Evolutionary conservation across 2,113 vertebrate genomes (phyloP), one percentile per base, ranked within the genome.

Genomic region (Cairina moschata): DNA sequence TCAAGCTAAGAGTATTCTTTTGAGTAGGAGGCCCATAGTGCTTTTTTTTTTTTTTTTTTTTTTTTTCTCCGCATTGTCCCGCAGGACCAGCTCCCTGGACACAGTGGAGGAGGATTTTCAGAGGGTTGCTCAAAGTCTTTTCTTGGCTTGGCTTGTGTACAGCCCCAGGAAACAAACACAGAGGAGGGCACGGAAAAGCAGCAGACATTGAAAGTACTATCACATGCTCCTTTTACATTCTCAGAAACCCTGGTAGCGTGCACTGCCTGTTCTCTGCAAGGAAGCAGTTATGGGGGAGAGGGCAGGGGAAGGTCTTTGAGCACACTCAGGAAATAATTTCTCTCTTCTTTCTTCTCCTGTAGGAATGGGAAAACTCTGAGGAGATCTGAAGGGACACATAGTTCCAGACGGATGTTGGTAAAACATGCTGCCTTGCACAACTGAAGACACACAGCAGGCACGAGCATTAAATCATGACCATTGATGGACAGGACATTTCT

Each of bases 21-120:
- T 23, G 80, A 69, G 50, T 60, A 88, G 81, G 58, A 91, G 94
- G 60, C n/a, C 18, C 69, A 87, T 59, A 52, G 69, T 59, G 77
- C 17, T 91, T 95, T 91, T 88, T 89, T 36, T 80, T 92, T 71
- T 36, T 36, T 36, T 36, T 36, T 36, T 36, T 91, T 95, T 91
- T 88, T 89, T 36, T 80, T 93, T 68, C 38, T 91, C 87, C 21
- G 7, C 59, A 59, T 26, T 92, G 71, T 74, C 86, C 93, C 88
- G 20, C 58, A 71, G 86, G 55, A 44, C 50, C 60, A 50, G 76
- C 6, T 74, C 46, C 34, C 42, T 40, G 32, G 48, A 65, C 67
- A 58, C 38, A 58, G 66, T 22, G 50, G 84, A 96, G 73, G 25
- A 85, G 31, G 66, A 72, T 82, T 94, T 88, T 92, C 55, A 93